Conservation (phyloP, 2,888 invertebrate genomes). For the Cheilosia vulpina region DNA sequence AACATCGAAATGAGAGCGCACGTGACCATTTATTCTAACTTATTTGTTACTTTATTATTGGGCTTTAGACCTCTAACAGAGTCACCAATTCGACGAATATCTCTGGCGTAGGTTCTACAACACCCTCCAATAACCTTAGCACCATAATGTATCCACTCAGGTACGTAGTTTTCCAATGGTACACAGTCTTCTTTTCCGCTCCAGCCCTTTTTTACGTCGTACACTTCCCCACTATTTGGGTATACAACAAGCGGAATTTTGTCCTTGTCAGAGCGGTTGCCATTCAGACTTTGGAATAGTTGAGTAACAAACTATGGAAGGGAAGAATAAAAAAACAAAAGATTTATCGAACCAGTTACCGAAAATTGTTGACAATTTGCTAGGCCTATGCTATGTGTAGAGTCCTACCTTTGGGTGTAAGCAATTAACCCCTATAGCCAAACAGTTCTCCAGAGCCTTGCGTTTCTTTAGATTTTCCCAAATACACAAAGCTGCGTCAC, state of each 20-base stretch:
- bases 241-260: conserved; percentile 92
- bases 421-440: conserved; percentile 96
- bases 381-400: too few species aligned
- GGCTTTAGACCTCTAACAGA: conserved; percentile 71
- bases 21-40: conserved; percentile 9
- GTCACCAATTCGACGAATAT: conserved; percentile 89
- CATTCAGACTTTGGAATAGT: conserved; percentile 86
- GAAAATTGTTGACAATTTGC: too few species aligned
- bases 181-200: conserved; percentile 89
- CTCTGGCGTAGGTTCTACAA: conserved; percentile 93
- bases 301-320: conserved; percentile 85
- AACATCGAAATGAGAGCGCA: conserved; percentile 29
- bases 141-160: conserved; percentile 92
- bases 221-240: conserved; percentile 92
- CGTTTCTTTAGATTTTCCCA: conserved; percentile 86
- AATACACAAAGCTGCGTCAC: conserved; percentile 88
- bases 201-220: conserved; percentile 84
- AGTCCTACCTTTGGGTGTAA: conserved; percentile 85
- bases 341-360: too few species aligned
- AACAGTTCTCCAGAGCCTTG: conserved; percentile 87
- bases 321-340: neutral
- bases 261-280: conserved; percentile 82
- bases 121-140: conserved; percentile 95
- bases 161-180: conserved; percentile 89
- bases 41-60: conserved; percentile 33